Percentiles rank a stretch among this genome's conserved stretches.
These are phyloP conservation scores for Morone saxatilis DNA, from an alignment of 2,113 vertebrate species.

Conservation along the genomic window DNA sequence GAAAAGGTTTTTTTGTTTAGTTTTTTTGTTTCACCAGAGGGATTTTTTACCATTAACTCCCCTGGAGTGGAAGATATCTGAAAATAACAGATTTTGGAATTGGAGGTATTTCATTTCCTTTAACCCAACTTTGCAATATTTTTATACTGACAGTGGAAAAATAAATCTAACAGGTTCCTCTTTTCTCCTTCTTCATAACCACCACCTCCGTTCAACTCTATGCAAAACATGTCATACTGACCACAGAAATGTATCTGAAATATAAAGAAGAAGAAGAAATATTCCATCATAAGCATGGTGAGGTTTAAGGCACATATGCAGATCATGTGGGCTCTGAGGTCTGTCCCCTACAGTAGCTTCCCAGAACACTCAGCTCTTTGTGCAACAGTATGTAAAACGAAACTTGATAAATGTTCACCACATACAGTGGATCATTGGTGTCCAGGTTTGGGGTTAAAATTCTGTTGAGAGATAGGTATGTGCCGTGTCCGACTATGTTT, in stretches of 20 bases:
- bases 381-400: conserved; percentile 67
- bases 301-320: conserved; percentile 66
- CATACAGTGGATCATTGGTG: conserved; percentile 60
- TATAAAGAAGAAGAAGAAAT: conserved; percentile 61
- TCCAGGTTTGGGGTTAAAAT: conserved; percentile 54
- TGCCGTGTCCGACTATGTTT: conserved; percentile 47
- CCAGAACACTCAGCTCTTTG: conserved; percentile 76
- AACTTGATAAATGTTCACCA: conserved; percentile 76
- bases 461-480: conserved; percentile 68
- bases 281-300: conserved; percentile 49
- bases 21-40: background rate
- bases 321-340: conserved; percentile 66
- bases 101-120: conserved; percentile 24
- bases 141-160: background rate
- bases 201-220: conserved; percentile 27
- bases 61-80: background rate
- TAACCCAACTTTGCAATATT: background rate
- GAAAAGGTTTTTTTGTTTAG: background rate
- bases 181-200: conserved; percentile 36
- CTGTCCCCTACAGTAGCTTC: conserved; percentile 56
- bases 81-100: conserved; percentile 18
- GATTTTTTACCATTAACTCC: background rate
- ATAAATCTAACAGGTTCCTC: conserved; percentile 25
- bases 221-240: conserved; percentile 48
- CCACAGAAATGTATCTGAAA: conserved; percentile 53